These are phyloP conservation scores for Myathropa florea DNA, from an alignment of 2,888 invertebrate species.

Conservation along the genomic window DNA sequence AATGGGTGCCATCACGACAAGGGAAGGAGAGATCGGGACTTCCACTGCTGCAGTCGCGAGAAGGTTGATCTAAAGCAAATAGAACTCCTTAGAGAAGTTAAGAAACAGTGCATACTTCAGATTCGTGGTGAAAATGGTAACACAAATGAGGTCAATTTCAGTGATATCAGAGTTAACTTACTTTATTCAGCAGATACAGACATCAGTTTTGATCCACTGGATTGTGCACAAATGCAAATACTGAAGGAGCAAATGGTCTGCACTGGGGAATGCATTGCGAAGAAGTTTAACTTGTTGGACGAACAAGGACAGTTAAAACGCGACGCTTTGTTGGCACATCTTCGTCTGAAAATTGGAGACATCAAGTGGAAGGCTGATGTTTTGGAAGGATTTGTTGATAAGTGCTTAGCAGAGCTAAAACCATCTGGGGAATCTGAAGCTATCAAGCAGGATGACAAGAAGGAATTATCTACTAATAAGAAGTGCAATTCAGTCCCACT, in stretches of 20 bases:
- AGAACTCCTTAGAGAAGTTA: conserved; percentile 58
- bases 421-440: neutral
- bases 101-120: conserved; percentile 71
- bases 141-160: neutral
- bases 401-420: conserved; percentile 70
- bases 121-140: conserved; percentile 69
- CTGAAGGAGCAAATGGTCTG: conserved; percentile 73
- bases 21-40: conserved; percentile 54
- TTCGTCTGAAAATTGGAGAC: conserved; percentile 66
- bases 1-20: conserved; percentile 62
- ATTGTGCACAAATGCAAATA: conserved; percentile 72
- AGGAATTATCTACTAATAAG: neutral
- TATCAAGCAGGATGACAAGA: conserved; percentile 10
- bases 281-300: conserved; percentile 69
- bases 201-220: conserved; percentile 72
- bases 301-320: conserved; percentile 72
- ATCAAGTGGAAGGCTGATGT: conserved; percentile 68
- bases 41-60: conserved; percentile 72
- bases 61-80: conserved; percentile 65
- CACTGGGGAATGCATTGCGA: conserved; percentile 72
- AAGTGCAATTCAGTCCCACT: conserved; percentile 71
- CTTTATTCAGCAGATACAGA: conserved; percentile 46
- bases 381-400: conserved; percentile 72
- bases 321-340: conserved; percentile 61
- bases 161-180: neutral